Conservation (phyloP, 2,888 invertebrate genomes). For the Dicycla oo region DNA sequence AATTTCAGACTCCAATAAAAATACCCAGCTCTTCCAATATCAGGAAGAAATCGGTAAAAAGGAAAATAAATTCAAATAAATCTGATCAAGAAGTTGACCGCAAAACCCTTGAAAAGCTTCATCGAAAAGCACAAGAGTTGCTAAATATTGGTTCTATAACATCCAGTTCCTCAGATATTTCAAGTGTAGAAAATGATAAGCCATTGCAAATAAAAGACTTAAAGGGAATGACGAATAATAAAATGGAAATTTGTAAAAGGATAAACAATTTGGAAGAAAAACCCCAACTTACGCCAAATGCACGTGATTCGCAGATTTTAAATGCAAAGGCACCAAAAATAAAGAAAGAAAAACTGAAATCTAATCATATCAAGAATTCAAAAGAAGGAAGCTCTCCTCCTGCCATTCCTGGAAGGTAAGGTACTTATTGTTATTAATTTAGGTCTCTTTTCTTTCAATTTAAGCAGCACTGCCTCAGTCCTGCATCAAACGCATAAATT, state of each 20-base stretch:
- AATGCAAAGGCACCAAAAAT: conserved; percentile 41
- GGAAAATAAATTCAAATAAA: conserved; percentile 61
- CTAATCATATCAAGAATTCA: conserved; percentile 32
- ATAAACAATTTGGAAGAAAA: conserved; percentile 33
- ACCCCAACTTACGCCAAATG: conserved; percentile 2
- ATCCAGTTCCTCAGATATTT: conserved; percentile 80
- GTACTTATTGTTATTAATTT: neutral
- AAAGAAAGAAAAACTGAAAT: conserved; percentile 53
- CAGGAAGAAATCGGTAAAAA: conserved; percentile 50
- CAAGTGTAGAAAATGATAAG: conserved; percentile 69
- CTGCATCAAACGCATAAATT: neutral
- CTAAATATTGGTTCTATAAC: conserved; percentile 79
- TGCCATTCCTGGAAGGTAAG: conserved; percentile 53
- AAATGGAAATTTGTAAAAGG: conserved; percentile 22
- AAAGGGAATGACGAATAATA: conserved; percentile 22
- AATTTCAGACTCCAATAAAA: conserved; percentile 56
- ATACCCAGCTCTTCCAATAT: conserved; percentile 24
- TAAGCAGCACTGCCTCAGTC: neutral
- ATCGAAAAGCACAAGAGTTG: conserved; percentile 85
- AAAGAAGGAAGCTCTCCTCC: conserved; percentile 40
- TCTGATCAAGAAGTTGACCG: conserved; percentile 69
- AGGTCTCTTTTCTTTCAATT: neutral
- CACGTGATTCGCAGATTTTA: conserved; percentile 15
- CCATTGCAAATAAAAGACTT: conserved; percentile 46
- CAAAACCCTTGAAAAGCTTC: conserved; percentile 81